Evolutionary conservation across 2,113 vertebrate species (phyloP), one percentile per base, ranked within the genome.

Genomic region (Chrysochloris asiatica): DNA sequence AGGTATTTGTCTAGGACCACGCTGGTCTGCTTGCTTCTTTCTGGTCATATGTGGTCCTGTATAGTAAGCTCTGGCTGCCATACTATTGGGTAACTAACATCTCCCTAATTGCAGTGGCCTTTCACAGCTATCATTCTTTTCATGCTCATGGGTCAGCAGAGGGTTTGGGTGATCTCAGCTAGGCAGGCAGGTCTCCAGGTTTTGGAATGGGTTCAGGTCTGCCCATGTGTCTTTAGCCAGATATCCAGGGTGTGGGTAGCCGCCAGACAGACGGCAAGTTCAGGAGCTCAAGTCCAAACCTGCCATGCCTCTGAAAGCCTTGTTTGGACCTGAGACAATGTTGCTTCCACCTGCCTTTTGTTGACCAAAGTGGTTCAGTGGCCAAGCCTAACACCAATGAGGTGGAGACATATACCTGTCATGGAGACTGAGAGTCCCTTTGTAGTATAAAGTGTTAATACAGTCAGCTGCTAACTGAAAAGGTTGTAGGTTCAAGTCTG

Each of bases 361-460:
- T 24, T 2, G 59, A 38, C 63, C 63, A 36, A 28, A 36, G 50
- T 71, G 41, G 4, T 50, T 56, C 50, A 54, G 47, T 47, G 24
- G 30, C 61, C 61, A 9, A 43, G 47, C 3, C 24, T 6, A 2
- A 0, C 30, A 3, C 45, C 36, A 9, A 0, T 1, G 45, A n/a
- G 38, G n/a, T 1, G 0, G 33, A 14, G 21, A 16, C 11, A 1
- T 19, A 1, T 8, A 2, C 38, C 38, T 43, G 16, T 26, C 21
- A 0, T 7, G 21, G 52, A 78, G 61, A 24, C 78, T 6, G 41
- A 38, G 73, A 61, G 63, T 36, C 63, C 63, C 63, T 67, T 13
- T 10, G 16, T 67, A 16, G 63, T 36, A 5, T 21, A 38, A 22
- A 22, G 17, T 36, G 65, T 69, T 38, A 69, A 19, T n/a, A n/a